These are phyloP conservation scores for Mohoua ochrocephala DNA, from an alignment of 2,113 vertebrate genomes.

Conservation along the genomic window DNA sequence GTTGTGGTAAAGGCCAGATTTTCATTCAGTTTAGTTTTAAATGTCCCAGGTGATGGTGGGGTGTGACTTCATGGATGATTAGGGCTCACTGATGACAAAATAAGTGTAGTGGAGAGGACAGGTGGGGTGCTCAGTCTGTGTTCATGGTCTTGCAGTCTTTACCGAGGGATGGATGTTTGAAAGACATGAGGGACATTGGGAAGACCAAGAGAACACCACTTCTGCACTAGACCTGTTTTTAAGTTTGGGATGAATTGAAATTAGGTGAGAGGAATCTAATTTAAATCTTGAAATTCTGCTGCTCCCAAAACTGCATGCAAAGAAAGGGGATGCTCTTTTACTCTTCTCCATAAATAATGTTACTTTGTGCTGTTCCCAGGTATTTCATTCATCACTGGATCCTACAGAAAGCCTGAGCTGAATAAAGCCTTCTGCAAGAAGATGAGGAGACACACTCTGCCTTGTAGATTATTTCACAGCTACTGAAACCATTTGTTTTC, in stretches of 20 bases:
- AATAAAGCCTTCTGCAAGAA: conserved; percentile 40
- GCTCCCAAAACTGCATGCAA: not conserved
- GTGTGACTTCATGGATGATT: not conserved
- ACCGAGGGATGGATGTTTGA: not conserved
- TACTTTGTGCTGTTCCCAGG: conserved; percentile 7
- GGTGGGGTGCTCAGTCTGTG: not conserved
- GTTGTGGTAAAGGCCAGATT: not conserved
- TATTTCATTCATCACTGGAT: conserved; percentile 50
- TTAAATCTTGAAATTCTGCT: not conserved
- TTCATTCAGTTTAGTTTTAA: not conserved
- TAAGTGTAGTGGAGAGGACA: not conserved
- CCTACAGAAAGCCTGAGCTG: conserved; percentile 19
- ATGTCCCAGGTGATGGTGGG: not conserved
- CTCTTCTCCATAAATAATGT: conserved; percentile 39
- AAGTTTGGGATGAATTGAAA: not conserved
- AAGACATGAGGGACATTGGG: not conserved
- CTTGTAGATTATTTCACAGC: conserved; percentile 35
- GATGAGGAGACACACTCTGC: conserved; percentile 15
- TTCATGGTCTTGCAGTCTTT: not conserved
- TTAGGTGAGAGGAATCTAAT: not conserved
- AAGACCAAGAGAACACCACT: not conserved
- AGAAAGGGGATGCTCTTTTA: not conserved
- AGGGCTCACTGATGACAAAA: not conserved
- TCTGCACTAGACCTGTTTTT: not conserved
- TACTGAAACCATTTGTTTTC: not conserved